phyloP scores from a whole-genome alignment of 2,113 vertebrate species.

The Calcarius ornatus region DNA sequence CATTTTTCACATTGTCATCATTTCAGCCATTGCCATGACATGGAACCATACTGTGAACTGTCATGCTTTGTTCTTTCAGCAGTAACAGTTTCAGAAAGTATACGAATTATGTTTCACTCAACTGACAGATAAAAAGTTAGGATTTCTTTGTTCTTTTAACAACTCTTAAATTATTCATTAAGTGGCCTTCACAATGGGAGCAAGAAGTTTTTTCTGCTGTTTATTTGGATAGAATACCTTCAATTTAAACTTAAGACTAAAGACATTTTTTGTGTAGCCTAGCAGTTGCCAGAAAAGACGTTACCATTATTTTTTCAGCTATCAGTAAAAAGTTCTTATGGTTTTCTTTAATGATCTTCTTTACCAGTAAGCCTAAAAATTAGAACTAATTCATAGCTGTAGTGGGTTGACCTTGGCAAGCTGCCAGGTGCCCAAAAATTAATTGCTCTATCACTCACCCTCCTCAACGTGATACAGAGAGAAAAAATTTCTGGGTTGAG shows the following conservation, averaged over 20 bases:
- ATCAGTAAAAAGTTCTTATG: background rate
- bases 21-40: background rate
- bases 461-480: background rate
- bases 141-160: background rate
- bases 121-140: background rate
- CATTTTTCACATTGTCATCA: background rate
- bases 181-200: background rate
- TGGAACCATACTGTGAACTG: background rate
- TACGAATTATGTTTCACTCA: background rate
- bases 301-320: background rate
- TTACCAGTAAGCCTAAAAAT: background rate
- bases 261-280: background rate
- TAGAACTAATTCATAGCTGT: background rate
- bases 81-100: background rate
- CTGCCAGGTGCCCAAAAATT: background rate
- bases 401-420: background rate
- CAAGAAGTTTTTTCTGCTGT: background rate
- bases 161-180: background rate
- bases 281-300: background rate
- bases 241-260: background rate
- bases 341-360: background rate
- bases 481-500: background rate
- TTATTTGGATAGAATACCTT: background rate
- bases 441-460: background rate
- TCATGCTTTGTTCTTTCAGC: background rate